phyloP scores from a whole-genome alignment of 2,797 vertebrate species.

The Rhabdomys pumilio region DNA sequence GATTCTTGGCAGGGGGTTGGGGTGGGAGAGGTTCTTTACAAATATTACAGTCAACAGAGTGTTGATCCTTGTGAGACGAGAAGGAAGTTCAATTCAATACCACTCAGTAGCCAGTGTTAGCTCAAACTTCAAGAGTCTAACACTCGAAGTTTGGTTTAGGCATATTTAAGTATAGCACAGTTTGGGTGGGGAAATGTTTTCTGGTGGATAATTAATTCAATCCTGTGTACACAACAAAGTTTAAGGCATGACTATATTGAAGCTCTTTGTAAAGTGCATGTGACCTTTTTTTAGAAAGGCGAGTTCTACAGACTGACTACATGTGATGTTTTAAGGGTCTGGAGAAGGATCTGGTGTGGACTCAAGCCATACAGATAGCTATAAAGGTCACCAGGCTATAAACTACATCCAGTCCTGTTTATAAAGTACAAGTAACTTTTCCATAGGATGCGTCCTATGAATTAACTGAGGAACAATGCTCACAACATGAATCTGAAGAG shows the following conservation, averaged over 20 bases:
- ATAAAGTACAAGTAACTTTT: background rate
- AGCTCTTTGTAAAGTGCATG: background rate
- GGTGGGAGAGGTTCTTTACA: background rate
- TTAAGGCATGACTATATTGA: background rate
- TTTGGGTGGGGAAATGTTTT: background rate
- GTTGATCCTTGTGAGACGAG: background rate
- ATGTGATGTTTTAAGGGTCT: background rate
- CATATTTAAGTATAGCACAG: background rate
- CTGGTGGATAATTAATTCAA: background rate
- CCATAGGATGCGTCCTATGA: background rate
- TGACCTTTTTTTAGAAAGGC: background rate
- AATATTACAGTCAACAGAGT: background rate
- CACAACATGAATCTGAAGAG: background rate
- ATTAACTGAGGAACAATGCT: background rate
- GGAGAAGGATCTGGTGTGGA: background rate
- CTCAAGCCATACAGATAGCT: background rate
- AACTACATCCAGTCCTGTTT: background rate
- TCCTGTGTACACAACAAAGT: background rate
- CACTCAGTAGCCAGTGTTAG: background rate
- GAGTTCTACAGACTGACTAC: background rate
- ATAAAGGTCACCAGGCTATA: background rate
- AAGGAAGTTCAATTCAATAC: background rate
- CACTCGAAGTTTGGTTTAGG: background rate
- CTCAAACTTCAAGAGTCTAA: background rate
- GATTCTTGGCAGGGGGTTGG: background rate